Evolutionary conservation across 2,797 vertebrate species (phyloP), one percentile per base, ranked within the genome.

Genomic region (Pangasius sanitwongsei): DNA sequence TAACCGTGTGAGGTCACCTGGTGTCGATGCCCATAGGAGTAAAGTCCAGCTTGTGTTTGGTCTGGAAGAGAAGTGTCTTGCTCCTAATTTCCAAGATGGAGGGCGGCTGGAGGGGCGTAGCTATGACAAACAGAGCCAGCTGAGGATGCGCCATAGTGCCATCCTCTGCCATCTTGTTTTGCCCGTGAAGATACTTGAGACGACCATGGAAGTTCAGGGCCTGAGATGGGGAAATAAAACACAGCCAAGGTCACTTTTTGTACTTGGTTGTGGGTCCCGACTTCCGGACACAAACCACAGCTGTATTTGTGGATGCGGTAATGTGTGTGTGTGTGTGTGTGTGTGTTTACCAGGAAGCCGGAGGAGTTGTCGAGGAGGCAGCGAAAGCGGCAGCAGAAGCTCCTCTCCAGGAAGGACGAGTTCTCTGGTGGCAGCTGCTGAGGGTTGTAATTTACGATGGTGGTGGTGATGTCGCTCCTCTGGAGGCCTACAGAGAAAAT

Each of bases 11-110:
- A 61, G 16, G 75, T 86, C 88, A 97, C 97, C 95, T 90, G 83
- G 95, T 89, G 89, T 97, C 96, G 41, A 97, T 95, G 90, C 95
- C 95, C 74, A 91, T 2, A 0, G 97, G 96, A 0, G 96, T 96
- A 91, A 98, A 98, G 94, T 98, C 97, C 93, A 98, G 93, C 92
- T 97, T 97, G 95, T 97, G 96, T 88, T 98, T 97, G 86, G 95
- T 96, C 94, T 97, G 96, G 93, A 98, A 98, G 55, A 97, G 87
- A 34, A 97, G 91, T 0, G 89, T 96, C 94, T 97, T 96, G 83
- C 94, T 95, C 20, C 87, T 92, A 90, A 98, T 97, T 94, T 98
- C 96, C 92, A 97, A 89, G 90, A 97, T 96, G 85, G 97, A 95
- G 12, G 97, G 94, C 0, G 95, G 92, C 93, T 97, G 97, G 83